Percentiles rank a stretch among this genome's conserved stretches.
These are phyloP conservation scores for Eupithecia inturbata DNA, from an alignment of 2,888 invertebrate species.

Conservation along the genomic window DNA sequence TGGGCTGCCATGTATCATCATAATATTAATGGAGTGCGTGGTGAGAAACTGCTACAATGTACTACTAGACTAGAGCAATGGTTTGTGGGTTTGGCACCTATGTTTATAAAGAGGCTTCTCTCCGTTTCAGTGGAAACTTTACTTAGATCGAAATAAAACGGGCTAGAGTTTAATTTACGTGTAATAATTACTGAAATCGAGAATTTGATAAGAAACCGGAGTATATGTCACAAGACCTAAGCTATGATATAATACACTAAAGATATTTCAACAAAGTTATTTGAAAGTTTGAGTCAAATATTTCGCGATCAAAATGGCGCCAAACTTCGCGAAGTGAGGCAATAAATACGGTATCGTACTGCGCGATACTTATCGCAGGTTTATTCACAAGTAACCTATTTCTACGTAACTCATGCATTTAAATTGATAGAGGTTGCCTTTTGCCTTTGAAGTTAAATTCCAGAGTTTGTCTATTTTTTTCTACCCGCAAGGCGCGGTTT, in stretches of 20 bases:
- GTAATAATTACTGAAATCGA: not conserved
- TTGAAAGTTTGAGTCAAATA: slow-evolving; percentile 12
- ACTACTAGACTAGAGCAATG: not conserved
- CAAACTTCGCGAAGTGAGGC: not conserved
- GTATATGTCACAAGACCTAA: not conserved
- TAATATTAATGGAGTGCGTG: slow-evolving; percentile 2
- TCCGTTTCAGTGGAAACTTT: not conserved
- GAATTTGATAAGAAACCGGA: not conserved
- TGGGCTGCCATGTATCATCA: not conserved
- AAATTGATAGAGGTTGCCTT: not conserved
- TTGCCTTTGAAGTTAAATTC: not conserved
- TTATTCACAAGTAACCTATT: not conserved
- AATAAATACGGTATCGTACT: slow-evolving; percentile 13
- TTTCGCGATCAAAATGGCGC: slow-evolving; percentile 12
- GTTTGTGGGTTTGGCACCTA: not conserved
- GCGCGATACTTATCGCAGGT: not conserved
- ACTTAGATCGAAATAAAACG: not conserved
- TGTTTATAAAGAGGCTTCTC: not conserved
- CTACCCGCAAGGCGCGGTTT: too few species aligned
- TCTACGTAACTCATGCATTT: slow-evolving; percentile 1
- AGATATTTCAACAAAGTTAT: slow-evolving; percentile 3
- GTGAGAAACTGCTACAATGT: not conserved
- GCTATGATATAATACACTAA: not conserved
- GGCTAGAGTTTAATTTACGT: not conserved
- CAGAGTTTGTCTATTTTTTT: not conserved